Conservation (phyloP, 2,888 invertebrate genomes). For the Cheilosia pagana region DNA sequence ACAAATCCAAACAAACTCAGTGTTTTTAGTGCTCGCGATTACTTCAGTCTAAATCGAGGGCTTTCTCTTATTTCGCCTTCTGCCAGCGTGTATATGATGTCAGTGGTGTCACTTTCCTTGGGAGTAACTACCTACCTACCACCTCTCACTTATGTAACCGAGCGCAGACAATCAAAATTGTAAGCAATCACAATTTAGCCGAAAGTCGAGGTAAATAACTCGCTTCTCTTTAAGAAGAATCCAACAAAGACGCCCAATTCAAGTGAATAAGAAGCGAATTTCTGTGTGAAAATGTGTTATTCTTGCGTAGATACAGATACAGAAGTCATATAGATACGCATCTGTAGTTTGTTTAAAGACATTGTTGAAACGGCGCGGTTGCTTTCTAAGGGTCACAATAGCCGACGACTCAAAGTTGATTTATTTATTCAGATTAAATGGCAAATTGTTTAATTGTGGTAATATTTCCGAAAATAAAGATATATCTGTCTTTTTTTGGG, state of each 20-base stretch:
- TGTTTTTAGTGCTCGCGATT: conserved; percentile 46
- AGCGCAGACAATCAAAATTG: conserved; percentile 24
- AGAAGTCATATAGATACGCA: conserved; percentile 14
- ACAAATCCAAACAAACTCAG: conserved; percentile 46
- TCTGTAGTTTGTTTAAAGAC: conserved; percentile 8
- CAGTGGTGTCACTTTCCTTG: conserved; percentile 58
- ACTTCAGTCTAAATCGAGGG: conserved; percentile 24
- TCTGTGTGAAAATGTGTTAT: conserved; percentile 28
- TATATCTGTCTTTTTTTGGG: background rate
- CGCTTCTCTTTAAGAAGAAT: conserved; percentile 3
- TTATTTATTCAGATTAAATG: conserved; percentile 32
- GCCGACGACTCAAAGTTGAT: conserved; percentile 32
- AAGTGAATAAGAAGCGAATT: conserved; percentile 20
- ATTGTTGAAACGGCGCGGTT: conserved; percentile 11
- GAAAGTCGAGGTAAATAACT: conserved; percentile 37
- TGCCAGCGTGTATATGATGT: background rate
- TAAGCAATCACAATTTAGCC: conserved; percentile 38
- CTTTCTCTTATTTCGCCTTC: conserved; percentile 56
- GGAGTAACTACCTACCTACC: conserved; percentile 10
- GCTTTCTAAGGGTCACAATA: conserved; percentile 49
- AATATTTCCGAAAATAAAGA: background rate
- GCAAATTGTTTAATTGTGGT: conserved; percentile 22
- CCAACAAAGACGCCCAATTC: conserved; percentile 2
- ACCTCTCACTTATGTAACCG: conserved; percentile 32
- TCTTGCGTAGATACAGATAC: conserved; percentile 18